Evolutionary conservation across 2,888 invertebrate species (phyloP), one percentile per base, ranked within the genome.

Genomic region (Drosophila meridionalis): DNA sequence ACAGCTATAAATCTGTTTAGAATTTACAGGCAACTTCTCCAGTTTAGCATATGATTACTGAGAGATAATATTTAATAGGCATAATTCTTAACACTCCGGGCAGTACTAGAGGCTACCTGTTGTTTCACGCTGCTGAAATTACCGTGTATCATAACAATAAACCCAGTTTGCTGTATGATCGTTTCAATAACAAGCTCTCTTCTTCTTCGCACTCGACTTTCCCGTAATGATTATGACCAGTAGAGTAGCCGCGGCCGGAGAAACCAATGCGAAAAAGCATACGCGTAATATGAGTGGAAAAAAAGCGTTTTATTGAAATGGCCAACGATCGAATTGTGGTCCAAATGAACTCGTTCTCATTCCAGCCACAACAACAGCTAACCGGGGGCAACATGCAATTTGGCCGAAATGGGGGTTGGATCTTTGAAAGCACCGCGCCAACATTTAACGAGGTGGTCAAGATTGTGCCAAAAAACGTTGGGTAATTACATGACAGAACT

Each of bases 391-490:
- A 74, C 74, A 52, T 79, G 77, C 72, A 85, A 85, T 85, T 86
- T 83, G 57, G 43, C 34, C 30, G 36, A 20, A 47, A 48, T 52
- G 48, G 47, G 40, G 72, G 26, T 30, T 52, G 73, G 43, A 50
- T 43, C 77, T 73, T 80, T 77, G 56, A 84, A 65, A 89, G 66
- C 70, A 71, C 85, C 85, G 89, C 82, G 53, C 61, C 77, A 79
- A 73, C 64, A 70, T 71, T 85, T 85, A 87, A 89, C 80, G 85
- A 89, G 87, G 80, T 85, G 85, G 85, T 82, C 85, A 82, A 86
- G 83, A 81, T 88, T 84, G 87, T 80, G 83, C 89, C 87, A 84
- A 85, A 89, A 89, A 87, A 74, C 81, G 76, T 70, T 70, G 84
- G 66, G 77, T 89, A 89, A 89, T 85, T 85, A 87, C 85, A 80